Evolutionary conservation across 2,797 vertebrate species (phyloP).

Genomic region (Hyperoplus lanceolatus): DNA sequence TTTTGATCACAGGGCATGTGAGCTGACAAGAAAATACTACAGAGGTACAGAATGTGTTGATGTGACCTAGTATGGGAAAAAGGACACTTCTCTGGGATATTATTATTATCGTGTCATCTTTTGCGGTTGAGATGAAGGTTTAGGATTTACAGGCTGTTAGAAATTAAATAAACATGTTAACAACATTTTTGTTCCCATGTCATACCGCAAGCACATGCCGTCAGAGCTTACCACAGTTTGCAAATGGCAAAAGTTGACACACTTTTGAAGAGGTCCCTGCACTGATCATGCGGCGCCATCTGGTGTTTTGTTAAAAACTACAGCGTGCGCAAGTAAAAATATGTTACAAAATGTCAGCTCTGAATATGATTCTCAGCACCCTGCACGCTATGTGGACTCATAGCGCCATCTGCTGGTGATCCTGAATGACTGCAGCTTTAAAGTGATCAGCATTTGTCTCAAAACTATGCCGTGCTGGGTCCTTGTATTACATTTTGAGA

Average conservation of each 20-base stretch:
- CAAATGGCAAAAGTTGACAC: constrained; percentile 30
- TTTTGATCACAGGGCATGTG: constrained; percentile 36
- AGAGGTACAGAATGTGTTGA: neutral
- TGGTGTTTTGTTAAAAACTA: constrained; percentile 38
- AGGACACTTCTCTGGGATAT: neutral
- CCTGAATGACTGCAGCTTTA: neutral
- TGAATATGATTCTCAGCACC: neutral
- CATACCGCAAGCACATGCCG: neutral
- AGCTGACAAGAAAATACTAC: neutral
- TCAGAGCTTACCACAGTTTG: too few relatives aligned
- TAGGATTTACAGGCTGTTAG: neutral
- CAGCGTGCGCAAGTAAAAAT: neutral
- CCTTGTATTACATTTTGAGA: too few relatives aligned
- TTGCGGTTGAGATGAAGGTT: neutral
- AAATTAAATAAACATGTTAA: neutral
- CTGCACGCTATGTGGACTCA: rapidly evolving
- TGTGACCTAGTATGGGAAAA: neutral
- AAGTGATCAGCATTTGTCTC: neutral
- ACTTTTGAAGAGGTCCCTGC: constrained; percentile 21
- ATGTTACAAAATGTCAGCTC: constrained; percentile 58
- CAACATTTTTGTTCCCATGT: neutral
- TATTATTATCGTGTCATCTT: neutral
- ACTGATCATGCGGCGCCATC: constrained; percentile 40
- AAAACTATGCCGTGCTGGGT: too few relatives aligned
- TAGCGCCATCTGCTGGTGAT: constrained; percentile 59